Base-by-base conservation (phyloP, 1,140 invertebrate species). In the Caenorhabditis briggsae region DNA sequence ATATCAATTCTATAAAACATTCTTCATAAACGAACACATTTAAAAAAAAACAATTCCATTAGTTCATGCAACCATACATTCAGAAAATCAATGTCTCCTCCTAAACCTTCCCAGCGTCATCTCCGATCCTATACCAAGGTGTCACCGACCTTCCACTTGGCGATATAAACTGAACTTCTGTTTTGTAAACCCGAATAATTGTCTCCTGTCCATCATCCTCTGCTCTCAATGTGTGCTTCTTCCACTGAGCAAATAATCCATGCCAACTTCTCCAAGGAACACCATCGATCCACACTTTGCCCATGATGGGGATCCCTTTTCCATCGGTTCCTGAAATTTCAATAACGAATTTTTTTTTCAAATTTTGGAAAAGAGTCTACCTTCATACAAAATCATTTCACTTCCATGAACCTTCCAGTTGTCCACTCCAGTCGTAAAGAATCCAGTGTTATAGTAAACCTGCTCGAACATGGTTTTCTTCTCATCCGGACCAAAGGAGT, bases 161-260 rank as follows among this genome's bases (percentile, higher is more conserved):
- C 20, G 59, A 64, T 33, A 64, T 64, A 16, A 64, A 64, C 33
- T 33, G 59, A 64, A 64, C 59, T 64, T 64, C 59, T n/a, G 59
- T 33, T 5, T 20, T 20, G 33, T 64, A 33, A 20, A 64, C 59
- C 16, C 25, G 23, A 0, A 64, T 64, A 11, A 33, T 25, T 8
- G 59, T 64, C 23, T 18, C 25, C 25, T 82, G 50, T 23, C 46
- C 25, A 11, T 41, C 25, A 82, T 82, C 48, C 23, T 55, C 48
- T 41, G 23, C 25, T 18, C 82, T 55, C 82, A 82, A 58, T 20
- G 82, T 82, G 18, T 56, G 82, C 18, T 56, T 82, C 65, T 53
- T 58, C 84, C 64, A 46, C 14, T 74, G 20, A n/a, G 59, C 59
- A 2, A 64, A n/a, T 33, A 64, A 33, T 12, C 59, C 59, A 33